Conservation (phyloP, 1,140 invertebrate species). For the Macrocentrus cingulum region DNA sequence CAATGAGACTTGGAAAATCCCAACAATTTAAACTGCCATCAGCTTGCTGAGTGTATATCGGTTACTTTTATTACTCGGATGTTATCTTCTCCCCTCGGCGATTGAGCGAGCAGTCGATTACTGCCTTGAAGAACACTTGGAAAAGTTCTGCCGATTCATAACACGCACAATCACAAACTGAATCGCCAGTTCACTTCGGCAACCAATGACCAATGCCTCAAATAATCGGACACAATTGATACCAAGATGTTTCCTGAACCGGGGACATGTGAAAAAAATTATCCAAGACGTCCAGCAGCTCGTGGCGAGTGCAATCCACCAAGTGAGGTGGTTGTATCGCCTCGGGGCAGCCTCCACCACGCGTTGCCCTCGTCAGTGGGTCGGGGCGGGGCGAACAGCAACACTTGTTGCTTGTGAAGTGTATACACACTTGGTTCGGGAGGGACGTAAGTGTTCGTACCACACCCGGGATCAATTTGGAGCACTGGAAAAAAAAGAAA, state of each 20-base stretch:
- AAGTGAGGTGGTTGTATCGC: slow-evolving; percentile 58
- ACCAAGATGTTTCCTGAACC: too few species aligned
- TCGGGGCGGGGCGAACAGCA: slow-evolving; percentile 45
- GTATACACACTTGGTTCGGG: slow-evolving; percentile 20
- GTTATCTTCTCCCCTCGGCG: slow-evolving; percentile 24
- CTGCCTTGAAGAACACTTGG: slow-evolving; percentile 8
- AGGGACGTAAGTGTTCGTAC: slow-evolving; percentile 20
- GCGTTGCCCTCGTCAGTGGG: slow-evolving; percentile 22
- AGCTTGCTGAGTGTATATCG: background rate
- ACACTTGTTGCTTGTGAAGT: slow-evolving; percentile 49
- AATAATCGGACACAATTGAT: background rate
- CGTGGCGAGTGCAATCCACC: slow-evolving; percentile 45
- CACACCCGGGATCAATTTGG: slow-evolving; percentile 1
- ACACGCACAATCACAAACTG: too few species aligned
- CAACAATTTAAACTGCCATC: background rate
- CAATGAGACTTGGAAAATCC: background rate
- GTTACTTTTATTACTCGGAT: slow-evolving; percentile 17
- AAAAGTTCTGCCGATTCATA: slow-evolving; percentile 6
- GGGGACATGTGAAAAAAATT: too few species aligned
- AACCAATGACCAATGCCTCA: background rate
- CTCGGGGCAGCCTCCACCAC: slow-evolving; percentile 52
- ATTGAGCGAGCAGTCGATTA: background rate
- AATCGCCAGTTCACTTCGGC: too few species aligned
- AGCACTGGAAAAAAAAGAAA: background rate
- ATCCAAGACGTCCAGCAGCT: too few species aligned